Conservation (phyloP, 2,113 vertebrate species). For the Triplophysa rosa region DNA sequence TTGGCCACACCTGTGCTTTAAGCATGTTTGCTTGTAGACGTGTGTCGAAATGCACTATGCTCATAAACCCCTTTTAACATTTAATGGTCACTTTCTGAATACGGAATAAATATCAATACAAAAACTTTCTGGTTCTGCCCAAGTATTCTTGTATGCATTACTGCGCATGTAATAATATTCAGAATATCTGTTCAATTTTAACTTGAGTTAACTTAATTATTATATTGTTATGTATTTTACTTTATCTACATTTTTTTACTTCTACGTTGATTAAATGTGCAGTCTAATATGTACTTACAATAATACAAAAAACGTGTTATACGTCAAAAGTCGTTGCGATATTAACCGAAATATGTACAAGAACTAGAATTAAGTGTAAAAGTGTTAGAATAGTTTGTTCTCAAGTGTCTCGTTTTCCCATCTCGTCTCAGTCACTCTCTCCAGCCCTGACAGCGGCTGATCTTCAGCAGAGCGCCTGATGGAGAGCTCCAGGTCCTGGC, state of each 20-base stretch:
- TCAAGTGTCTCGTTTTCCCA: slow-evolving; percentile 62
- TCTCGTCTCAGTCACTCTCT: slow-evolving; percentile 64
- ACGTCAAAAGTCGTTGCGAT: not conserved
- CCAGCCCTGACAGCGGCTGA: slow-evolving; percentile 64
- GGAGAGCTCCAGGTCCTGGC: slow-evolving; percentile 63
- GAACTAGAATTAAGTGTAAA: slow-evolving; percentile 57
- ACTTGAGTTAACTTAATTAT: not conserved
- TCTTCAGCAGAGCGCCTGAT: slow-evolving; percentile 64
- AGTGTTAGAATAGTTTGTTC: slow-evolving; percentile 66
- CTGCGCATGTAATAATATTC: not conserved
- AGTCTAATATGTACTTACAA: not conserved
- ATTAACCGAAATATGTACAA: slow-evolving; percentile 27
- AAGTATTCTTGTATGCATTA: not conserved
- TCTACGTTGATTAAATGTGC: not conserved
- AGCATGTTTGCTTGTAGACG: slow-evolving; percentile 35
- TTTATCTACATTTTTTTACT: not conserved
- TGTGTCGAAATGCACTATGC: not conserved
- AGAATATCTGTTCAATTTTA: not conserved
- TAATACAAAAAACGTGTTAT: not conserved
- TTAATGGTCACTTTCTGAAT: not conserved
- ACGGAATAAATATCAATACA: not conserved
- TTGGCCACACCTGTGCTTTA: not conserved
- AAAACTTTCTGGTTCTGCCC: not conserved
- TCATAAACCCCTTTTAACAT: not conserved
- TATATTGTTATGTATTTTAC: not conserved